Base-by-base conservation (phyloP, 2,113 vertebrate species). In the Phrynosoma blainvillii region DNA sequence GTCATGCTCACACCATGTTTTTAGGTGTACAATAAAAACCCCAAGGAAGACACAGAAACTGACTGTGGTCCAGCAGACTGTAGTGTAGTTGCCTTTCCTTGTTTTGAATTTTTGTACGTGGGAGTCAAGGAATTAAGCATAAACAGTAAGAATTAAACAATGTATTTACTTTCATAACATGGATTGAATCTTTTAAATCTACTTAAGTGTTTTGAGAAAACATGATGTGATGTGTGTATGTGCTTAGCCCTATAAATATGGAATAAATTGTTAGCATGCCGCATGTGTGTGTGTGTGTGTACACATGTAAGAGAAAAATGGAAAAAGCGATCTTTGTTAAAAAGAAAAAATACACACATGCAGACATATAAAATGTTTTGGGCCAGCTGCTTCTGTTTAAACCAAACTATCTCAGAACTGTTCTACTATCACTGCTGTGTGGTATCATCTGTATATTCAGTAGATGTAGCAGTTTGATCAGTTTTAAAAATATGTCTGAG, bases 321-420 rank as follows among this genome's bases (percentile, higher is more conserved):
- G 30, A 71, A 30, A 94, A 95, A 90, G 84, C 30, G 65, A 79
- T 84, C 59, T 86, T 21, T 21, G 8, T n/a, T n/a, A 88, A 81
- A 91, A 82, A 42, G 4, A 10, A 71, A 30, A 71, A 12, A 11
- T 11, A 71, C 5, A 71, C 68, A 70, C 23, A 47, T 47, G 47
- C 47, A 47, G 47, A 47, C 47, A 1, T 1, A 54, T 75, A 87
- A 70, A 66, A 90, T 56, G 89, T 93, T 95, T 91, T 94, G 87
- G 82, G 90, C 83, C 95, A 96, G 92, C 89, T 94, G 95, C 93
- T 95, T 95, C 91, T 94, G 86, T 93, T 96, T 96, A 95, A 95
- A 82, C 12, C 76, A 56, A 91, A 92, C 76, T 91, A 74, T 93
- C 95, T 96, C 87, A 92, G 91, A 91, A 89, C 73, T 90, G 87